Conservation (phyloP, 1,140 invertebrate genomes). For the Hetaerina americana region DNA sequence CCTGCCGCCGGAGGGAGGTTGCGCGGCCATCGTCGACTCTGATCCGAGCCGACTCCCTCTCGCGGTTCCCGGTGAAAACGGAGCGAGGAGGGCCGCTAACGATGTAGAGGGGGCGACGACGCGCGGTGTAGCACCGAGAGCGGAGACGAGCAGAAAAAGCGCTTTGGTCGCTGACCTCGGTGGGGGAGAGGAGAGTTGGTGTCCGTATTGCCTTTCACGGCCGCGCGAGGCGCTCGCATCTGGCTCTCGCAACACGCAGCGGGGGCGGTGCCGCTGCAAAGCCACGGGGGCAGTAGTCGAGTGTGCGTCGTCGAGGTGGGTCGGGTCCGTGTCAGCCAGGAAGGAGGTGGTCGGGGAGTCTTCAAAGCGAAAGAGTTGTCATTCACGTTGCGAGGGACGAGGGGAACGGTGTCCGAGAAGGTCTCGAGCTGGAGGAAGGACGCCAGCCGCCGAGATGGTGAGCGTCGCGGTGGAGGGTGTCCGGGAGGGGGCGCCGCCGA, state of each 20-base stretch:
- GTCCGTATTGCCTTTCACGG: neutral
- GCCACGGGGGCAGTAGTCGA: constrained; percentile 5
- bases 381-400: neutral
- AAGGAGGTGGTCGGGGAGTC: neutral
- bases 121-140: neutral
- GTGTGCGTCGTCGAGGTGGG: neutral
- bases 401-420: neutral
- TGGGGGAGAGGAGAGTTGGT: neutral
- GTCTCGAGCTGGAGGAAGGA: neutral
- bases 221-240: constrained; percentile 14
- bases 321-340: neutral
- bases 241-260: constrained; percentile 2
- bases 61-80: neutral
- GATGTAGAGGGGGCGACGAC: neutral
- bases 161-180: constrained; percentile 13
- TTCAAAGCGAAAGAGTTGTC: neutral
- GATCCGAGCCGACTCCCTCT: neutral
- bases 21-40: neutral
- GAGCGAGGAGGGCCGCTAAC: neutral
- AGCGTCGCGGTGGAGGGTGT: constrained; percentile 3
- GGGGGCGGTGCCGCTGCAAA: neutral
- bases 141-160: neutral
- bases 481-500: constrained; percentile 1
- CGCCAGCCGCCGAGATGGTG: constrained; percentile 3
- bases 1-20: neutral